Percentiles rank a stretch among this genome's conserved stretches.
Evolutionary conservation across 2,888 invertebrate genomes (phyloP).

Genomic region (Rambutsinella grinnellia): DNA sequence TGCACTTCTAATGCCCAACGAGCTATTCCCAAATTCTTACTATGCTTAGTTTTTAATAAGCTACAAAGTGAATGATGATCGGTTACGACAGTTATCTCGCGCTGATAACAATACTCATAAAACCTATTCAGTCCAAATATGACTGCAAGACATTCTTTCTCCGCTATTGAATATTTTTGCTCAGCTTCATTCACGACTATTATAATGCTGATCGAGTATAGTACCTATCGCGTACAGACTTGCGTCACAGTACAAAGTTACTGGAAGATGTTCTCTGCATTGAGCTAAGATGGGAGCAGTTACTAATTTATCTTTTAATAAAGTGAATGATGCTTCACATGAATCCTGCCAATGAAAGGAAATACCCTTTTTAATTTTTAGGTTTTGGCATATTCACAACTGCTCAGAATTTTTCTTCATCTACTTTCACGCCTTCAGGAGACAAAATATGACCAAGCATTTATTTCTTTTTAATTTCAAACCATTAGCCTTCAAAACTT

Average conservation of each 20-base stretch:
- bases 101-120: too few species aligned
- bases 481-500: not conserved
- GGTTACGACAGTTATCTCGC: too few species aligned
- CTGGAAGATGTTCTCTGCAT: not conserved
- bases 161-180: not conserved
- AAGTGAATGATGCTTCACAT: conserved; percentile 17
- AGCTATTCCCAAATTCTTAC: conserved; percentile 1
- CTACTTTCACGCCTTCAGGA: not conserved
- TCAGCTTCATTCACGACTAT: not conserved
- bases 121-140: conserved; percentile 1
- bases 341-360: conserved; percentile 5
- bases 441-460: conserved; percentile 7
- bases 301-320: conserved; percentile 4
- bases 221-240: not conserved
- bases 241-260: conserved; percentile 6
- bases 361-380: not conserved
- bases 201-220: not conserved
- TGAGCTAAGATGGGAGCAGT: conserved; percentile 24
- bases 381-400: conserved; percentile 22
- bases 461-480: not conserved
- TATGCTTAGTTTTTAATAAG: too few species aligned
- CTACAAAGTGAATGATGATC: too few species aligned
- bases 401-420: conserved; percentile 5
- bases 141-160: conserved; percentile 6
- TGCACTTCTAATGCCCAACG: conserved; percentile 11